Percentiles rank a stretch among this genome's conserved stretches.
phyloP scores from a whole-genome alignment of 37 sponge, comb jelly and placozoan species.

The Theonella swinhoei region DNA sequence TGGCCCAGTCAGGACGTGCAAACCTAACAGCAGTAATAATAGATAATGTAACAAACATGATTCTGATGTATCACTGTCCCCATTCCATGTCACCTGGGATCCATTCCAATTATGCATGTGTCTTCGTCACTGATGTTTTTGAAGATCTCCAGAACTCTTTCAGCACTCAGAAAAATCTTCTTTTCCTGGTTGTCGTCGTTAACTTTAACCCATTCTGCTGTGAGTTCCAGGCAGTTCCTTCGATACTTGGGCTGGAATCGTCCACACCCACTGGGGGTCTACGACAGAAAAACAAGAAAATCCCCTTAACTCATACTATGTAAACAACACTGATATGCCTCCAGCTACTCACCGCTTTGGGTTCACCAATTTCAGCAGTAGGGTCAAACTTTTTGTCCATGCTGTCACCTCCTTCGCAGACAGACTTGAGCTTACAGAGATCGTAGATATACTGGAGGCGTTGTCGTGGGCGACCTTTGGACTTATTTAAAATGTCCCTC shows the following conservation, averaged over 20 bases:
- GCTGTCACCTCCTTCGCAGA: constrained; percentile 81
- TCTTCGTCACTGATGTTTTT: constrained; percentile 96
- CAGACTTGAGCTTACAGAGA: constrained; percentile 74
- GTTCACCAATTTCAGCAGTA: not conserved
- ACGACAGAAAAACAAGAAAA: not conserved
- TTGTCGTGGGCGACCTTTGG: constrained; percentile 44
- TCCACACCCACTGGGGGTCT: constrained; percentile 92
- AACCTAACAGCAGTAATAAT: constrained; percentile 26
- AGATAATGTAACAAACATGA: no score
- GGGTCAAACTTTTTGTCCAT: constrained; percentile 66
- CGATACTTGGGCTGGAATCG: constrained; percentile 87
- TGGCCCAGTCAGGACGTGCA: constrained; percentile 98
- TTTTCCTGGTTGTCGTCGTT: constrained; percentile 97
- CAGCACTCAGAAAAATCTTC: constrained; percentile 90
- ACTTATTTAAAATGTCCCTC: constrained; percentile 83
- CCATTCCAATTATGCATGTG: constrained; percentile 86
- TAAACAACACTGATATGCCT: not conserved
- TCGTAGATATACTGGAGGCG: constrained; percentile 91
- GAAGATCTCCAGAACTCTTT: constrained; percentile 93
- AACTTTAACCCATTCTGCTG: constrained; percentile 94
- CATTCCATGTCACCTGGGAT: constrained; percentile 77
- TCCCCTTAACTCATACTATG: not conserved
- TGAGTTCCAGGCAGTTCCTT: constrained; percentile 85
- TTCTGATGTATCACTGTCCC: no score
- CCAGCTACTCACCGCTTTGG: not conserved